A percentile compares a stretch with the other conserved stretches of the same genome.
Conservation (phyloP, 2,113 vertebrate genomes). For the Pogona vitticeps region DNA sequence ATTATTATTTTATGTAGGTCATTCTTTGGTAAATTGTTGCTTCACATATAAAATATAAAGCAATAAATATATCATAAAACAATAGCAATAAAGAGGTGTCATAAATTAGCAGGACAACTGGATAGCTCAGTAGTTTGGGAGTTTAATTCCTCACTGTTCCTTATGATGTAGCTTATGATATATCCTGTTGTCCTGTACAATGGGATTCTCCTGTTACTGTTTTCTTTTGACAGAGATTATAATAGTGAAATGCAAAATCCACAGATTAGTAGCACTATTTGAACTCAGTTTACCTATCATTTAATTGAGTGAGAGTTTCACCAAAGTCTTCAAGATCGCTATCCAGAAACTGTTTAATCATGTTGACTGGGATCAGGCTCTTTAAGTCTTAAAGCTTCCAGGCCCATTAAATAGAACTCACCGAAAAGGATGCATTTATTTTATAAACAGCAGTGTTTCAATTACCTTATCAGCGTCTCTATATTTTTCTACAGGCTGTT, state of each 20-base stretch:
- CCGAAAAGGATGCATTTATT: background rate
- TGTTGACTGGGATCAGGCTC: background rate
- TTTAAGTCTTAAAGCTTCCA: background rate
- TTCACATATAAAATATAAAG: background rate
- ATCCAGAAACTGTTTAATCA: background rate
- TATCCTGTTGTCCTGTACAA: background rate
- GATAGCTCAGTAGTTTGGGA: too few relatives aligned
- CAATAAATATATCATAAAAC: background rate
- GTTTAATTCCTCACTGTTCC: too few relatives aligned
- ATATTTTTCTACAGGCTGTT: background rate
- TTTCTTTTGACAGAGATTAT: background rate
- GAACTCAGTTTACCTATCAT: background rate
- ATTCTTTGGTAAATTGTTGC: background rate
- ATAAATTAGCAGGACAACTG: too few relatives aligned
- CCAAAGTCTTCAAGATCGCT: background rate
- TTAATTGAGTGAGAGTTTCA: constrained; percentile 10
- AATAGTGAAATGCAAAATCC: background rate
- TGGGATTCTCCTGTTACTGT: background rate
- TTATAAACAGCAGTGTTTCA: background rate
- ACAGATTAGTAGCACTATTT: background rate
- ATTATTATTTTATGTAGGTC: background rate
- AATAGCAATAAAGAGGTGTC: background rate
- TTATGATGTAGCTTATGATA: too few relatives aligned
- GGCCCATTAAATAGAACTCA: background rate
- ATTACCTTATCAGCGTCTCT: background rate